phyloP scores from a whole-genome alignment of 2,113 vertebrate species.

The Anoura caudifer region DNA sequence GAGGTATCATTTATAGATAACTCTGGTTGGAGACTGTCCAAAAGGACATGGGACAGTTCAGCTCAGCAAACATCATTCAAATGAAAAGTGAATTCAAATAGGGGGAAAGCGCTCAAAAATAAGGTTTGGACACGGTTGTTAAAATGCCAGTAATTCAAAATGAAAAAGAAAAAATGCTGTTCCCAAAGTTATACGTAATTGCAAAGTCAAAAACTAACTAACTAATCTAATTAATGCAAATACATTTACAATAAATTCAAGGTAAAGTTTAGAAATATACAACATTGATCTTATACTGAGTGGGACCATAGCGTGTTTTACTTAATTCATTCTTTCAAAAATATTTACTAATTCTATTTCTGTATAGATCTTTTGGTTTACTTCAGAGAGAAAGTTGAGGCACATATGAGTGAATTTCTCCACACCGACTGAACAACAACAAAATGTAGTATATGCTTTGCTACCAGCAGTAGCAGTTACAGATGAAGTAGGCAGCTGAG shows the following conservation, averaged over 20 bases:
- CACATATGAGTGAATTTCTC: not conserved
- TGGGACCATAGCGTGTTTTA: not conserved
- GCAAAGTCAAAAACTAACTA: not conserved
- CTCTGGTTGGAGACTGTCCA: slow-evolving; percentile 19
- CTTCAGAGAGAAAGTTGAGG: not conserved
- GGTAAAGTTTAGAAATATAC: not conserved
- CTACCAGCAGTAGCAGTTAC: not conserved
- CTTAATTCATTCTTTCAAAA: not conserved
- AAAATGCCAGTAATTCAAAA: not conserved
- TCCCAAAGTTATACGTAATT: not conserved
- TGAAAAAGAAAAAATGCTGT: not conserved
- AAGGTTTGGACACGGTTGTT: not conserved
- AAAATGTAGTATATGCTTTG: not conserved
- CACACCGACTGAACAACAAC: not conserved
- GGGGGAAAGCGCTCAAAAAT: not conserved
- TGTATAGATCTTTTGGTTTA: not conserved
- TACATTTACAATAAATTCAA: not conserved
- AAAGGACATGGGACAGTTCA: not conserved
- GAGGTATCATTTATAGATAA: slow-evolving; percentile 35
- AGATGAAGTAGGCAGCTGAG: not conserved
- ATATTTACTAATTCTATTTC: not conserved
- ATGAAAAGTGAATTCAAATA: not conserved
- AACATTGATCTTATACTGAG: not conserved
- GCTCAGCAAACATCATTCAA: slow-evolving; percentile 6
- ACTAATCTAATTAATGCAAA: not conserved